Percentiles rank a stretch among this genome's conserved stretches.
These are phyloP conservation scores for Picathartes gymnocephalus DNA, from an alignment of 2,113 vertebrate species.

Conservation along the genomic window DNA sequence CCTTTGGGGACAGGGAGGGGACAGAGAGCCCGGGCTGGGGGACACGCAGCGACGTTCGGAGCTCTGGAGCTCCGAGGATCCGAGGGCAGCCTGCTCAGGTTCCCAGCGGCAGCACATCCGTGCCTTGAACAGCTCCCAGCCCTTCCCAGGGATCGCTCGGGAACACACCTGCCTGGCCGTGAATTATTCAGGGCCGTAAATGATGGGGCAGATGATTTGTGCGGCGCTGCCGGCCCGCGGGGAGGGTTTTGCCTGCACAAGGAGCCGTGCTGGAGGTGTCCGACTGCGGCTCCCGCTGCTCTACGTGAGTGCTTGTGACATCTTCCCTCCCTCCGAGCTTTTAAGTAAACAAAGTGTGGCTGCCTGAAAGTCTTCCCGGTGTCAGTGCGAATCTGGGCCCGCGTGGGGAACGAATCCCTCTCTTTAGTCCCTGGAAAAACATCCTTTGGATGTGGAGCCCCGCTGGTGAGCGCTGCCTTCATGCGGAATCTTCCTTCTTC, in stretches of 20 bases:
- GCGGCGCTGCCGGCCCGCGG: not conserved
- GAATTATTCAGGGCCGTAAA: slow-evolving; percentile 53
- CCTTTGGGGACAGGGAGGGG: not conserved
- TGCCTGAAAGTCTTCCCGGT: slow-evolving; percentile 16
- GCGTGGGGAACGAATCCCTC: slow-evolving; percentile 23
- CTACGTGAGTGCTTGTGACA: slow-evolving; percentile 58
- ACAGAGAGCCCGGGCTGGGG: not conserved
- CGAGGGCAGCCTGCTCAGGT: not conserved
- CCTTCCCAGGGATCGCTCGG: not conserved
- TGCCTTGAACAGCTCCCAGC: not conserved
- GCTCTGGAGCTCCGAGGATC: not conserved
- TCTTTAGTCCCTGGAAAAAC: slow-evolving; percentile 29
- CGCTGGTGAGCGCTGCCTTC: not conserved
- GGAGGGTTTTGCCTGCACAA: slow-evolving; percentile 61
- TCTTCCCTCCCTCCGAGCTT: slow-evolving; percentile 54
- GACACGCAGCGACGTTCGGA: not conserved
- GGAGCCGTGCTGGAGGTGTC: slow-evolving; percentile 57
- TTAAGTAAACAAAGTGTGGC: slow-evolving; percentile 63
- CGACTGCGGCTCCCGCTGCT: not conserved
- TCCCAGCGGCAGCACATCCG: not conserved
- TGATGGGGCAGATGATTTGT: slow-evolving; percentile 45
- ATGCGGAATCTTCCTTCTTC: not conserved
- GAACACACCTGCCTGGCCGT: slow-evolving; percentile 17
- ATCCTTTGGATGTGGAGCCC: slow-evolving; percentile 17
- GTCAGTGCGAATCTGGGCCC: slow-evolving; percentile 43